These are phyloP conservation scores for Nesogale talazaci DNA, from an alignment of 2,113 vertebrate genomes.

Conservation along the genomic window DNA sequence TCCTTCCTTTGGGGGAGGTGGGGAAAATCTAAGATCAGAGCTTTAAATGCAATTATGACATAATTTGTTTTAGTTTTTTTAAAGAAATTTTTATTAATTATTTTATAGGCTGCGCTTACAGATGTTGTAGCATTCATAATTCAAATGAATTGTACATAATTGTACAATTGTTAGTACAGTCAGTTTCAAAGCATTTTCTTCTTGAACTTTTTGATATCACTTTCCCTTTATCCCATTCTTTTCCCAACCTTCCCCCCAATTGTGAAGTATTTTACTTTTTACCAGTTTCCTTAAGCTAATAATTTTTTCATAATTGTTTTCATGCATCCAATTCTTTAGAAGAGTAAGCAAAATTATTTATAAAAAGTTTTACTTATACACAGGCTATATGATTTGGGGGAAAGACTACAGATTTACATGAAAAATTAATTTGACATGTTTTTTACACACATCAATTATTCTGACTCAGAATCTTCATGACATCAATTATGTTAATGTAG, in stretches of 20 bases:
- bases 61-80: not conserved
- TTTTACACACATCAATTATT: slow-evolving; percentile 42
- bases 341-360: not conserved
- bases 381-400: not conserved
- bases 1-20: too few relatives aligned
- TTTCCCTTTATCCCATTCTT: too few relatives aligned
- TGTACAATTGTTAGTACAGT: too few relatives aligned
- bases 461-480: not conserved
- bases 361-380: not conserved
- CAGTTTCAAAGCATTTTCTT: too few relatives aligned
- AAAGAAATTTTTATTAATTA: too few relatives aligned
- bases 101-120: too few relatives aligned
- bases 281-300: not conserved
- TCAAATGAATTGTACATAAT: too few relatives aligned
- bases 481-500: slow-evolving; percentile 24
- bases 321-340: slow-evolving; percentile 38
- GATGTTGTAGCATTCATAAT: too few relatives aligned
- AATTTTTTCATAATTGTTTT: slow-evolving; percentile 42
- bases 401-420: slow-evolving; percentile 32
- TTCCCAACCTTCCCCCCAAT: not conserved
- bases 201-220: too few relatives aligned
- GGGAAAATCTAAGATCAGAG: not conserved
- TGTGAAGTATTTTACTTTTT: slow-evolving; percentile 6
- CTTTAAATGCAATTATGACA: slow-evolving; percentile 20
- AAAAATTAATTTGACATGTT: slow-evolving; percentile 38